Evolutionary conservation across 2,888 invertebrate genomes (phyloP).

Genomic region (Leptinotarsa haldemani): DNA sequence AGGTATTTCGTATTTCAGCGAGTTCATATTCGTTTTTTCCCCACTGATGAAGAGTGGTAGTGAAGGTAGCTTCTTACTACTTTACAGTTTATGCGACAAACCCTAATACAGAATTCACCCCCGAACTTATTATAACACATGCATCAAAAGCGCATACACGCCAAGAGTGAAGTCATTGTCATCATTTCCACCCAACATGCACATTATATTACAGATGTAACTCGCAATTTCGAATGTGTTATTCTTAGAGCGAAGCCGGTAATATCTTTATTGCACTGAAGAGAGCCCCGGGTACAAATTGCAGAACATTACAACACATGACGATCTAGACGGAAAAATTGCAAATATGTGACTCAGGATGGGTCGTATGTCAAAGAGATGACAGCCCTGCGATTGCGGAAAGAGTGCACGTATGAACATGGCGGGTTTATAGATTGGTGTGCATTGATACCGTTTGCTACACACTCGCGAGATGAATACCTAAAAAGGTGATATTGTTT

Average conservation of each 20-base stretch:
- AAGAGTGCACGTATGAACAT: constrained; percentile 55
- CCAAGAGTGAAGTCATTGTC: constrained; percentile 34
- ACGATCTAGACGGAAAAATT: constrained; percentile 61
- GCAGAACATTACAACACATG: constrained; percentile 60
- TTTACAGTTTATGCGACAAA: background rate
- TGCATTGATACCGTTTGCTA: constrained; percentile 44
- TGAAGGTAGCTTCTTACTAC: background rate
- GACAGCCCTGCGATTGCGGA: constrained; percentile 51
- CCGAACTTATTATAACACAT: constrained; percentile 22
- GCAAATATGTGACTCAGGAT: constrained; percentile 58
- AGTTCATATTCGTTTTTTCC: background rate
- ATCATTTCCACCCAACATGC: constrained; percentile 29
- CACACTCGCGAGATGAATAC: constrained; percentile 34
- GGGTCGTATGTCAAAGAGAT: constrained; percentile 54
- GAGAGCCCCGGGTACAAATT: constrained; percentile 60
- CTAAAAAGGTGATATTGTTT: constrained; percentile 27
- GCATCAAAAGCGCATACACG: constrained; percentile 25
- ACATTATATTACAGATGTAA: constrained; percentile 40
- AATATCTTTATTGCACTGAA: constrained; percentile 62
- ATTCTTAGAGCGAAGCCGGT: constrained; percentile 54
- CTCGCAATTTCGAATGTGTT: constrained; percentile 53
- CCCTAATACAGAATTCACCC: constrained; percentile 18
- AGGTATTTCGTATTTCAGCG: too few relatives aligned
- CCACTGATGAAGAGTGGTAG: background rate
- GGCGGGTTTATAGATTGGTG: constrained; percentile 56